Base-by-base conservation (phyloP, 2,888 invertebrate species). In the Chloromyia formosa region DNA sequence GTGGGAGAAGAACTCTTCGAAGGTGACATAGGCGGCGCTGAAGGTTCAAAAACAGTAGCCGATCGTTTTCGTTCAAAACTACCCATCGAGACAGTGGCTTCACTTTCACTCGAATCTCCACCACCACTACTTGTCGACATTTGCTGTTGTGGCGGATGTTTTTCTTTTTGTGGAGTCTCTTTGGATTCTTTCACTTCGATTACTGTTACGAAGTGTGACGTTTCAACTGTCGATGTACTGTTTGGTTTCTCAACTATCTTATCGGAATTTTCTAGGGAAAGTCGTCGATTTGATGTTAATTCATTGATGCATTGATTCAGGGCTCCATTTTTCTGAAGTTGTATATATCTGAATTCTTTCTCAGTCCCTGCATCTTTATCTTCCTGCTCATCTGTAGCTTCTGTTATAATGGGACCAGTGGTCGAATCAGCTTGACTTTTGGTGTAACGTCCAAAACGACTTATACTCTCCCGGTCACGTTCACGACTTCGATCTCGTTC, bases 131-230 rank as follows among this genome's bases (percentile, higher is more conserved):
- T 61, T 14, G 73, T 49, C n/a, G 73, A 73, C 64, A 69, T 68
- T 49, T 66, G 71, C 23, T 74, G 62, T 49, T 76, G 84, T 84
- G 12, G 12, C 10, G 45, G 66, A 18, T 69, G 68, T 64, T 23
- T 45, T 35, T 76, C 69, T 68, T 77, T 77, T 60, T 72, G 75
- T 16, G 76, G 62, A 45, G 74, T 68, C 79, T 87, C 86, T 82
- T 91, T 91, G 81, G 90, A 87, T 83, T 94, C 94, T 85, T 94
- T 94, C 53, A 95, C 94, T 89, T 94, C 93, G 81, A 95, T 95
- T 78, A 95, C 94, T 77, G 94, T 95, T 79, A 95, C 91, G 86
- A 94, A 95, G 85, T 94, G 85, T 77, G 86, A 85, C 69, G 79
- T 64, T 75, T 82, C 81, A 69, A 78, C 79, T 74, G 78, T 45